Evolutionary conservation across 2,888 invertebrate species (phyloP).

Genomic region (Reticulitermes lucifugus): DNA sequence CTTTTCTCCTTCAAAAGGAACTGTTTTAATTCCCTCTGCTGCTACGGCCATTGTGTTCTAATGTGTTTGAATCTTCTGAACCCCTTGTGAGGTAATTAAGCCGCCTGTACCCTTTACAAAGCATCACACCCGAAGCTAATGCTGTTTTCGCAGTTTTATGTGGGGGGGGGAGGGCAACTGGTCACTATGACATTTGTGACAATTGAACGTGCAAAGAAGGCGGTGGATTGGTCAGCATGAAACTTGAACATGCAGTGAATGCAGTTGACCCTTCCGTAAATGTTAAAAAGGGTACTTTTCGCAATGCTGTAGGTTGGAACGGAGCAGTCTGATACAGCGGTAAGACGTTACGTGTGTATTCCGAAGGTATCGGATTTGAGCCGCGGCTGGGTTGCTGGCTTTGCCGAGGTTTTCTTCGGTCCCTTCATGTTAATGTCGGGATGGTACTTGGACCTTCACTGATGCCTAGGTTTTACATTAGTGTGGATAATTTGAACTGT

Average conservation of each 20-base stretch:
- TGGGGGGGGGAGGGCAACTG: not conserved
- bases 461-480: too few relatives aligned
- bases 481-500: too few relatives aligned
- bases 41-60: constrained; percentile 7
- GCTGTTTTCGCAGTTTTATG: not conserved
- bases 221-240: not conserved
- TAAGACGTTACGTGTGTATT: too few relatives aligned
- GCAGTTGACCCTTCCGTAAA: too few relatives aligned
- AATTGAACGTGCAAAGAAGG: not conserved
- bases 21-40: not conserved
- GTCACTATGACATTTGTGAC: not conserved
- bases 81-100: constrained; percentile 7
- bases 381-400: too few relatives aligned
- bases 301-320: too few relatives aligned
- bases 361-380: too few relatives aligned
- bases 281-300: too few relatives aligned
- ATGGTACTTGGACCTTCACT: too few relatives aligned
- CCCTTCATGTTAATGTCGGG: too few relatives aligned
- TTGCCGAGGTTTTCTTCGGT: too few relatives aligned
- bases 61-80: constrained; percentile 24
- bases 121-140: not conserved
- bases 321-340: too few relatives aligned
- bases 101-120: not conserved
- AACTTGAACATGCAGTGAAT: not conserved
- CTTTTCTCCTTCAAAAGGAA: not conserved